Percentiles rank a stretch among this genome's conserved stretches.
Conservation (phyloP, 1,140 invertebrate genomes). For the Drosophila funebris region DNA sequence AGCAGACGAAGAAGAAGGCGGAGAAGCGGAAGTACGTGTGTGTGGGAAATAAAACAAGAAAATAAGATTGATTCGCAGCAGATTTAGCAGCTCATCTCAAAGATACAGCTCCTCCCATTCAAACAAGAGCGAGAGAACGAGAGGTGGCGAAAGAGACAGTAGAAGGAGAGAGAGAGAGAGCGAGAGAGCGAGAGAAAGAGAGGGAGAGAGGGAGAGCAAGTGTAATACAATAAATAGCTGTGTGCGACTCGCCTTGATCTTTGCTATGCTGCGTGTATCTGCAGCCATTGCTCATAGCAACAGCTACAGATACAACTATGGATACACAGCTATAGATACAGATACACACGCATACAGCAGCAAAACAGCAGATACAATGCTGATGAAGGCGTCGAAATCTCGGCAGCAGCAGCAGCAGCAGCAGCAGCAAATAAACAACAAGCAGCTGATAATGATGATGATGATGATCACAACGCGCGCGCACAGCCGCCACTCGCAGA, state of each 20-base stretch:
- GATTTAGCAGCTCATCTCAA: slow-evolving; percentile 23
- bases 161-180: neutral
- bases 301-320: slow-evolving; percentile 30
- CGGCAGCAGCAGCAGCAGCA: slow-evolving; percentile 25
- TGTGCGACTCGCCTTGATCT: slow-evolving; percentile 44
- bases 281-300: slow-evolving; percentile 27
- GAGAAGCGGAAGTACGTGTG: slow-evolving; percentile 11
- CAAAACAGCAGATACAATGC: neutral
- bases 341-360: slow-evolving; percentile 5
- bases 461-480: slow-evolving; percentile 56
- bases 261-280: slow-evolving; percentile 32
- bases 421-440: slow-evolving; percentile 43
- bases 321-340: slow-evolving; percentile 26
- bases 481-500: slow-evolving; percentile 39
- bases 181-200: neutral
- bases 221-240: slow-evolving; percentile 47
- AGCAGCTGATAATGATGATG: slow-evolving; percentile 41
- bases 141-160: neutral
- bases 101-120: slow-evolving; percentile 28
- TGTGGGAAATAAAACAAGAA: neutral
- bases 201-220: neutral
- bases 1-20: slow-evolving; percentile 46
- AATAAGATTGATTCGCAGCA: slow-evolving; percentile 10
- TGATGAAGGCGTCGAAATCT: slow-evolving; percentile 68
- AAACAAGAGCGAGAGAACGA: neutral